Evolutionary conservation across 2,888 invertebrate genomes (phyloP), one percentile per base, ranked within the genome.

Genomic region (Andrena minutula): DNA sequence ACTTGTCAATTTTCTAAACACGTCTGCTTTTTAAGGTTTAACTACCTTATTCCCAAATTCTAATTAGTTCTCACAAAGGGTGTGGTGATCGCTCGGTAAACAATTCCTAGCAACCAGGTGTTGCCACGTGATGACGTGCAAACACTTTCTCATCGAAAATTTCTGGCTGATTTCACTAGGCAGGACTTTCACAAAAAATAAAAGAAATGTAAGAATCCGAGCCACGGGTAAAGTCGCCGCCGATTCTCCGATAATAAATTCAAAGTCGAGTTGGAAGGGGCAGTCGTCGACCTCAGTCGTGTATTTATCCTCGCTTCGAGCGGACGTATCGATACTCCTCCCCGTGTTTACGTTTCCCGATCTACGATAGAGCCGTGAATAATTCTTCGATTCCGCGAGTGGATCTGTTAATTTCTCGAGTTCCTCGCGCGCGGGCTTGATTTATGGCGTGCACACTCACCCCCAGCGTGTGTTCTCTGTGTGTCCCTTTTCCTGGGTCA

Each of bases 21-120:
- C 7, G 8, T 32, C 12, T 6, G 10, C 26, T 23, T 23, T 41
- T 58, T 56, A 47, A 63, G 16, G 10, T 63, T 72, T 35, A 56
- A 77, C 68, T 8, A 8, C 8, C 4, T 56, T 8, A 41, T 10
- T 60, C 49, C 2, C 23, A 65, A 20, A 20, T 61, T 32, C 10
- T n/a, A 68, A 70, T 75, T 75, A 65, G 76, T 68, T 79, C 79
- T 74, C 78, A 68, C 78, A 84, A 76, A 86, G 86, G 85, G 86
- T 84, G 88, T 79, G 88, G 83, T 71, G 83, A 68, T 84, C 77
- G 78, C 71, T 81, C 60, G 77, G 78, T 87, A 92, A 58, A 91
- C 91, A 90, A 83, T 78, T 79, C 91, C 89, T 92, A 91, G 91
- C 91, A 92, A 92, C 91, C 84, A 63, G 82, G 71, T 84, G 75